These are phyloP conservation scores for Pagrus major DNA, from an alignment of 2,113 vertebrate genomes.

Conservation along the genomic window DNA sequence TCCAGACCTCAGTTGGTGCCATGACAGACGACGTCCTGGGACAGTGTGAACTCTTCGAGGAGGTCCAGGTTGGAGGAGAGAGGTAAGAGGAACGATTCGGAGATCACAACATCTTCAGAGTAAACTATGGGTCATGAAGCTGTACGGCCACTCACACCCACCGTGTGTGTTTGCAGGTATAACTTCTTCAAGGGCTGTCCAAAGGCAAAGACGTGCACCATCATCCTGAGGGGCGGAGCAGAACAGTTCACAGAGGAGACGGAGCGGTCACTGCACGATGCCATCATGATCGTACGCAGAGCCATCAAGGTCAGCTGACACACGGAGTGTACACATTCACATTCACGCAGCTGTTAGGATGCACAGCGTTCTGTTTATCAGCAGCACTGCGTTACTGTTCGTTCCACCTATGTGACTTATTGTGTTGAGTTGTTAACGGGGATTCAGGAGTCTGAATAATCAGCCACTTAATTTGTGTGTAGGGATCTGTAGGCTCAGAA, in stretches of 20 bases:
- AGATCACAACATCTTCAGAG: neutral
- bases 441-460: neutral
- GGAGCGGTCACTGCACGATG: conserved; percentile 95
- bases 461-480: too few relatives aligned
- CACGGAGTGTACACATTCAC: neutral
- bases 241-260: conserved; percentile 99
- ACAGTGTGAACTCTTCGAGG: conserved; percentile 94
- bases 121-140: neutral
- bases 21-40: conserved; percentile 91
- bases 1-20: conserved; percentile 93
- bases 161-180: conserved; percentile 84
- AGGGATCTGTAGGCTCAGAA: too few relatives aligned
- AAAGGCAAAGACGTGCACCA: conserved; percentile 95
- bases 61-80: conserved; percentile 95
- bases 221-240: conserved; percentile 94
- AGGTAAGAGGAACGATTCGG: conserved; percentile 80
- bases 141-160: neutral
- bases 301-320: conserved; percentile 92
- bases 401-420: neutral
- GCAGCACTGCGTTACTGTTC: neutral
- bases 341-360: neutral
- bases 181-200: conserved; percentile 97
- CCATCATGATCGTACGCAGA: conserved; percentile 98
- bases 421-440: neutral
- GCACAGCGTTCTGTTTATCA: neutral